phyloP scores from a whole-genome alignment of 2,888 invertebrate species.

The Eueremaeus valkanovi region DNA sequence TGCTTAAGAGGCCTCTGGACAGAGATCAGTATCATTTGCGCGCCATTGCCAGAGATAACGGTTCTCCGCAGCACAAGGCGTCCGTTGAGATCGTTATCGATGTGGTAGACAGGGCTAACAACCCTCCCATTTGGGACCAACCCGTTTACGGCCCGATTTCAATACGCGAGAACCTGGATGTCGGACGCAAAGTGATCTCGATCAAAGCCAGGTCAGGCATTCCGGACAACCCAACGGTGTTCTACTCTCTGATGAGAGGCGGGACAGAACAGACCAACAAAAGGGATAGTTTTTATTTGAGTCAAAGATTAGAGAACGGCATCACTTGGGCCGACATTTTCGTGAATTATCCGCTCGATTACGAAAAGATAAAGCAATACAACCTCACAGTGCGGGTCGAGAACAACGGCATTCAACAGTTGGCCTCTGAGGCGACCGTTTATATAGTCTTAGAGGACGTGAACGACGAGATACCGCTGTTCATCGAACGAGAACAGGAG shows the following conservation, averaged over 20 bases:
- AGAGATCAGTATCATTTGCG: conserved; percentile 97
- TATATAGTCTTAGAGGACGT: conserved; percentile 91
- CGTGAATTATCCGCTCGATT: conserved; percentile 91
- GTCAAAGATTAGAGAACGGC: conserved; percentile 84
- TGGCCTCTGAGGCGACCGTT: conserved; percentile 89
- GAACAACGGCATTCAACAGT: conserved; percentile 93
- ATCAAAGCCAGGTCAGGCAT: conserved; percentile 98
- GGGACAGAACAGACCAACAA: conserved; percentile 95
- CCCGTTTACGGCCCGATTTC: conserved; percentile 93
- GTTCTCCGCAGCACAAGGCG: conserved; percentile 88
- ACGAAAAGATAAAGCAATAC: conserved; percentile 90
- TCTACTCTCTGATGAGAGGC: conserved; percentile 90
- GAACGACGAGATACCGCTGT: conserved; percentile 93
- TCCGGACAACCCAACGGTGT: conserved; percentile 91
- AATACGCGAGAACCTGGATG: conserved; percentile 96
- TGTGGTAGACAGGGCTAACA: conserved; percentile 96
- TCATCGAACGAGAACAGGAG: conserved; percentile 91
- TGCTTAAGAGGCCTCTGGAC: conserved; percentile 88
- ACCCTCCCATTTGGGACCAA: conserved; percentile 95
- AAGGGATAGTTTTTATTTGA: conserved; percentile 88
- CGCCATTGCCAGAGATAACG: conserved; percentile 97
- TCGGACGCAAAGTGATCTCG: conserved; percentile 95
- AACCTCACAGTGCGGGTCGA: conserved; percentile 92
- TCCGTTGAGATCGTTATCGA: conserved; percentile 97
- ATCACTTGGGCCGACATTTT: conserved; percentile 87